phyloP scores from a whole-genome alignment of 2,888 invertebrate genomes.

The Drosophila lutescens region DNA sequence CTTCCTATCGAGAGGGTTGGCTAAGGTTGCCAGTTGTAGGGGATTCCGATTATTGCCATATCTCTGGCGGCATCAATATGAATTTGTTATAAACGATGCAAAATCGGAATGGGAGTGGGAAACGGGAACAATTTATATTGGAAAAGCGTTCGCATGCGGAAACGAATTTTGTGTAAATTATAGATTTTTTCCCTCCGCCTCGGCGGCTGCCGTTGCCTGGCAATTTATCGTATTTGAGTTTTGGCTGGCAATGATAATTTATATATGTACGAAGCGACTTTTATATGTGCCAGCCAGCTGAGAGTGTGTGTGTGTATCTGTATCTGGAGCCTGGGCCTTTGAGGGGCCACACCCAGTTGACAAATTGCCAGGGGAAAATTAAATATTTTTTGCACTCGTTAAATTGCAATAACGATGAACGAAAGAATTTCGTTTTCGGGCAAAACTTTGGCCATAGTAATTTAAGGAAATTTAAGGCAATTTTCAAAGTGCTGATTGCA shows the following conservation, averaged over 20 bases:
- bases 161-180: constrained; percentile 78
- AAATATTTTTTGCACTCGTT: constrained; percentile 43
- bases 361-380: constrained; percentile 65
- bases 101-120: constrained; percentile 15
- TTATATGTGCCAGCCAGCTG: constrained; percentile 12
- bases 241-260: constrained; percentile 70
- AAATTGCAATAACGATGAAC: constrained; percentile 40
- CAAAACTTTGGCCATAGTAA: constrained; percentile 7
- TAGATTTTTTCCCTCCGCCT: constrained; percentile 59
- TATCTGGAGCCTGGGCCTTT: constrained; percentile 15
- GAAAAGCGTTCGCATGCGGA: constrained; percentile 58
- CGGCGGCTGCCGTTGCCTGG: constrained; percentile 15
- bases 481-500: neutral
- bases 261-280: constrained; percentile 33
- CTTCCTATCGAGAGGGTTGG: constrained; percentile 53
- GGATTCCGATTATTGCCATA: constrained; percentile 54
- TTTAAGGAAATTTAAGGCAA: constrained; percentile 2
- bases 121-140: constrained; percentile 48
- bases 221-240: constrained; percentile 15
- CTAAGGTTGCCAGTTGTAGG: constrained; percentile 38
- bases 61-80: constrained; percentile 64
- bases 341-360: constrained; percentile 68
- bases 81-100: constrained; percentile 39
- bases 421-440: neutral
- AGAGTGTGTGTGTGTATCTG: constrained; percentile 25